Percentiles rank a stretch among this genome's conserved stretches.
Conservation (phyloP, 2,797 vertebrate species). For the Odontamblyopus lacepedii region DNA sequence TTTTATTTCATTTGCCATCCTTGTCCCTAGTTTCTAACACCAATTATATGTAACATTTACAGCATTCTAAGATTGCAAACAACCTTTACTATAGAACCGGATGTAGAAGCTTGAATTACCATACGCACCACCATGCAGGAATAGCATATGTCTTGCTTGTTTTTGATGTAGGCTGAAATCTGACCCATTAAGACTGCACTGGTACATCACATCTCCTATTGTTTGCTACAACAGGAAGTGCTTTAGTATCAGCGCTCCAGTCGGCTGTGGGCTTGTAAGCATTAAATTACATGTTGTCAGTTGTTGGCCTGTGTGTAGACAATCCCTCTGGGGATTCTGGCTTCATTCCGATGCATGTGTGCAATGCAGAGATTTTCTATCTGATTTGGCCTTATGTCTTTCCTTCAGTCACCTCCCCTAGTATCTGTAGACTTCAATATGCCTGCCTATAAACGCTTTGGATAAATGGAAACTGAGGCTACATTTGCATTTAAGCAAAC, state of each 20-base stretch:
- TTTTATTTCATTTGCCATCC: not conserved
- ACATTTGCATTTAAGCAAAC: conserved; percentile 45
- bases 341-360: not conserved
- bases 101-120: not conserved
- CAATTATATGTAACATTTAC: not conserved
- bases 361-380: conserved; percentile 6
- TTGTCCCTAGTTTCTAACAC: not conserved
- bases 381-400: not conserved
- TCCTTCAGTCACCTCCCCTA: conserved; percentile 11
- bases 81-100: not conserved
- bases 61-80: not conserved
- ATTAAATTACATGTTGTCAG: conserved; percentile 6
- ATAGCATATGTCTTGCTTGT: not conserved
- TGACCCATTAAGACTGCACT: conserved; percentile 5
- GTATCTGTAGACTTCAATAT: conserved; percentile 7
- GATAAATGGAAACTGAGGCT: conserved; percentile 29
- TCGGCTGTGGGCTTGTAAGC: conserved; percentile 13
- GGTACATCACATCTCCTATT: not conserved
- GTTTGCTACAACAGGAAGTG: not conserved
- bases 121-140: not conserved
- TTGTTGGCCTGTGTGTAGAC: conserved; percentile 9
- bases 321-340: not conserved
- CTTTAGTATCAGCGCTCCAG: not conserved
- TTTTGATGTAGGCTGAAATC: not conserved
- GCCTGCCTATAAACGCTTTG: conserved; percentile 28